Evolutionary conservation across 2,113 vertebrate genomes (phyloP).

Genomic region (Dendrocopos noguchii): DNA sequence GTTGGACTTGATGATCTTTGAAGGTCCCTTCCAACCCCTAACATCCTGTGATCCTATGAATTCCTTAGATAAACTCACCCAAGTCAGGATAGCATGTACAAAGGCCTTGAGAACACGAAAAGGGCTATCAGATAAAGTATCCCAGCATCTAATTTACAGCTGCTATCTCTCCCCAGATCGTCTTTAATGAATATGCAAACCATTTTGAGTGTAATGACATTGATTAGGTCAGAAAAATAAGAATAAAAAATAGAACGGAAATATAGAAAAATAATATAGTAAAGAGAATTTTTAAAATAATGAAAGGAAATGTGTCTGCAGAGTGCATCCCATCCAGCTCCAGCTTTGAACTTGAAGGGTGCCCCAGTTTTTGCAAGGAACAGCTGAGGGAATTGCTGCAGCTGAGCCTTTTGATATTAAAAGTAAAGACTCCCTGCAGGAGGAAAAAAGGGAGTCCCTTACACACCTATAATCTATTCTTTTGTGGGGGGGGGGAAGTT

Average conservation of each 20-base stretch:
- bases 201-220: not conserved
- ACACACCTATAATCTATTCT: not conserved
- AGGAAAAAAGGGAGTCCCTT: not conserved
- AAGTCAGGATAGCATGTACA: not conserved
- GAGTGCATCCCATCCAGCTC: not conserved
- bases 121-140: not conserved
- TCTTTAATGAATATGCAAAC: not conserved
- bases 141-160: not conserved
- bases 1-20: too few species aligned
- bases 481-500: not conserved
- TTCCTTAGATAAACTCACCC: not conserved
- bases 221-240: not conserved
- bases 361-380: not conserved
- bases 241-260: not conserved
- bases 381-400: not conserved
- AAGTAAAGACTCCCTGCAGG: not conserved
- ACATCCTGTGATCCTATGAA: too few species aligned
- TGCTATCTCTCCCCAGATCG: not conserved
- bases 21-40: too few species aligned
- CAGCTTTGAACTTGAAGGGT: not conserved
- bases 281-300: not conserved
- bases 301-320: not conserved
- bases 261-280: not conserved
- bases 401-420: not conserved
- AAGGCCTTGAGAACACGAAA: not conserved